Evolutionary conservation across 2,888 invertebrate species (phyloP), one percentile per base, ranked within the genome.

Genomic region (Linnaemya tessellans): DNA sequence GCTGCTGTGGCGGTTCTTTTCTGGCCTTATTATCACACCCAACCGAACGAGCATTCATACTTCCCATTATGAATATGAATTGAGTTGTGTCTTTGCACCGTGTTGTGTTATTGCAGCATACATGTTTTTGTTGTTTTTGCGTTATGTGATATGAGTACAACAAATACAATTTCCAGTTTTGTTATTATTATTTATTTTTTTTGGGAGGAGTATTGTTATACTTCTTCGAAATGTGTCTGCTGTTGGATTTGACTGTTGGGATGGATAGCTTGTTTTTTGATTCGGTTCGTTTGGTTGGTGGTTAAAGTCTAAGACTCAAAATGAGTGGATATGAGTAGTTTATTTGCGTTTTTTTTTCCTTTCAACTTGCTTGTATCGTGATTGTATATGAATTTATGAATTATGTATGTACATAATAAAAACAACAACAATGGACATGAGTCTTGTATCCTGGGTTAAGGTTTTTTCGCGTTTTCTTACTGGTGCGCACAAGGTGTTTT

Each of bases 241-340:
- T 58, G 43, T 30, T 38, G n/a, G n/a, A 22, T 77, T 71, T 46
- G 51, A 65, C 79, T 71, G 70, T 25, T 60, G 46, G 11, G 38
- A 70, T 70, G 75, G 75, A 77, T 80, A 64, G 77, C 64, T 74
- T 77, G 51, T 46, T 80, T 41, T 49, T 38, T 70, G 79, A 43
- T 79, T 77, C 49, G 54, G 68, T 68, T 70, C 49, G 64, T 70
- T 84, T 85, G 46, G 78, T 58, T 84, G 88, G 65, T 86, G 87
- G 73, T 87, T 81, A 65, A 65, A 71, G 74, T 58, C 58, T 70
- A 71, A 65, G 75, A 85, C 82, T 88, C 89, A 88, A 89, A 88
- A 88, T 89, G 90, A 89, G 89, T 88, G 89, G 90, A 90, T 90
- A 90, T 90, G 90, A 91, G 90, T 88, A 88, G 65, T 90, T 88